These are phyloP conservation scores for Rugalucina vietnamica DNA, from an alignment of 2,888 invertebrate genomes.

Conservation along the genomic window DNA sequence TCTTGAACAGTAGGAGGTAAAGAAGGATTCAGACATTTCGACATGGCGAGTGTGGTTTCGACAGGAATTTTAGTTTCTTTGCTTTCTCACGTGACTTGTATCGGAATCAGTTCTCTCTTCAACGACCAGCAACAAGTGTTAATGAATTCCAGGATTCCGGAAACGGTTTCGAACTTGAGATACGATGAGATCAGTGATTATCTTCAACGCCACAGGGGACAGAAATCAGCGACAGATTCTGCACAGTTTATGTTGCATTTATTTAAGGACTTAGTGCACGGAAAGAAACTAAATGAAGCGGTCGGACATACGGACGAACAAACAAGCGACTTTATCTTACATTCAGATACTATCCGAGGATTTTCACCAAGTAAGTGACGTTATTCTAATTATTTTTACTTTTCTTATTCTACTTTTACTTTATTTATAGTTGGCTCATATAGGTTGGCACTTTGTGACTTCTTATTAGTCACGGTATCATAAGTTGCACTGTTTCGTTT, in stretches of 20 bases:
- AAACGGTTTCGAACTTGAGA: neutral
- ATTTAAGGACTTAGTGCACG: constrained; percentile 71
- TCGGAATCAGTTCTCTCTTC: neutral
- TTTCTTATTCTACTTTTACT: too few relatives aligned
- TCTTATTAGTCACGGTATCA: too few relatives aligned
- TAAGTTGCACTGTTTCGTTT: too few relatives aligned
- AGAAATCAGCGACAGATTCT: constrained; percentile 76
- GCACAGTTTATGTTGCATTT: constrained; percentile 74
- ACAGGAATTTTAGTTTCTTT: neutral
- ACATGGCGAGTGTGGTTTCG: neutral
- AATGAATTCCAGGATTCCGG: neutral
- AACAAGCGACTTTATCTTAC: constrained; percentile 18
- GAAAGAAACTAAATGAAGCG: constrained; percentile 59
- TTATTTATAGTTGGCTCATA: too few relatives aligned
- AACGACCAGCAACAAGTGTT: too few relatives aligned
- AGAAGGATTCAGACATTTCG: neutral
- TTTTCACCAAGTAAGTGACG: constrained; percentile 66
- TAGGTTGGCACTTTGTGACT: too few relatives aligned
- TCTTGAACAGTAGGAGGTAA: neutral
- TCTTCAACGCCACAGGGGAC: neutral
- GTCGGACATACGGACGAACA: constrained; percentile 46
- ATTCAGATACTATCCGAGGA: constrained; percentile 76
- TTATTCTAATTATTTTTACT: too few relatives aligned
- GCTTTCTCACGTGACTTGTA: neutral
- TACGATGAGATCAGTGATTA: neutral